Evolutionary conservation across 1,140 invertebrate species (phyloP).

Genomic region (Bacillus rossius): DNA sequence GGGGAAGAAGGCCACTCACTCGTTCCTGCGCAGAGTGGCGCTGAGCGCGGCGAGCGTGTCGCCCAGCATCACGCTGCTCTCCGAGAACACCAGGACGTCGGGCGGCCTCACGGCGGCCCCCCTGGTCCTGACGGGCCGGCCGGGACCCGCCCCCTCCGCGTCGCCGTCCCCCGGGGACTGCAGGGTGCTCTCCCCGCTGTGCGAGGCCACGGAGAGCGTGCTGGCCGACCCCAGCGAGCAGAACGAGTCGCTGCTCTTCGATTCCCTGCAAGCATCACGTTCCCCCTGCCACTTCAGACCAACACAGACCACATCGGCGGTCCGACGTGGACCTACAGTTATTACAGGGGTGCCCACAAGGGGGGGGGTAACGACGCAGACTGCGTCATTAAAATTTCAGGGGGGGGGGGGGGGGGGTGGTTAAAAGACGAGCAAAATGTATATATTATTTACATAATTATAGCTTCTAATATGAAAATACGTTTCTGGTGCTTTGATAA

Average conservation of each 20-base stretch:
- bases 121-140: constrained; percentile 11
- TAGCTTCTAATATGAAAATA: too few species aligned
- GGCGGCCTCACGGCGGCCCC: constrained; percentile 46
- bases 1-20: too few species aligned
- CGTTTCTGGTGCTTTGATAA: too few species aligned
- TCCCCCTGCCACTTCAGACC: too few species aligned
- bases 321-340: too few species aligned
- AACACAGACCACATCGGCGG: too few species aligned
- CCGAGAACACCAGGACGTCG: constrained; percentile 78
- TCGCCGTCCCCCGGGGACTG: constrained; percentile 13
- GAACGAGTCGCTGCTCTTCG: constrained; percentile 23
- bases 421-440: too few species aligned
- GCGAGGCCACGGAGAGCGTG: constrained; percentile 16
- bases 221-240: constrained; percentile 23
- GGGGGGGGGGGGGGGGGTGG: too few species aligned
- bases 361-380: too few species aligned
- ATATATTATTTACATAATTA: too few species aligned
- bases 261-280: constrained; percentile 9
- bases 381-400: too few species aligned
- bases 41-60: constrained; percentile 61
- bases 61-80: constrained; percentile 63
- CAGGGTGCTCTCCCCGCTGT: constrained; percentile 5
- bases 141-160: constrained; percentile 12
- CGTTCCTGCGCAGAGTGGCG: constrained; percentile 61
- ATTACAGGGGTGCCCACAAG: too few species aligned